Evolutionary conservation across 2,797 vertebrate genomes (phyloP).

Genomic region (Danio aesculapii): DNA sequence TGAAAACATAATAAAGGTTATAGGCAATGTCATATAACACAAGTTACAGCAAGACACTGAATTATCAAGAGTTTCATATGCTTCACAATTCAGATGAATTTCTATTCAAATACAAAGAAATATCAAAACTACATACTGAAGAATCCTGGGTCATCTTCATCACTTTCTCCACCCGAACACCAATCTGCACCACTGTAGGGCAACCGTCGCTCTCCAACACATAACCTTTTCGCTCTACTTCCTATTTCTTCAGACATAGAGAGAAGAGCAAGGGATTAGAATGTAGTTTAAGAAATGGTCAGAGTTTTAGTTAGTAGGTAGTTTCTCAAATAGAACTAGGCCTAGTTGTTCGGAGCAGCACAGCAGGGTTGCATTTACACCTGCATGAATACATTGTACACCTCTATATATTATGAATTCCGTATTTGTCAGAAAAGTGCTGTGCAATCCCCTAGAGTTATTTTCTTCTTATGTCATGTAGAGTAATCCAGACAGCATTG

Average conservation of each 20-base stretch:
- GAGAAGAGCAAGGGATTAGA: conserved; percentile 30
- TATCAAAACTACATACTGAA: conserved; percentile 77
- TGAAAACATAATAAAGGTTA: conserved; percentile 1
- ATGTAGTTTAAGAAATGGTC: conserved; percentile 11
- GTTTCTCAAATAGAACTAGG: background rate
- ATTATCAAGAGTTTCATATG: background rate
- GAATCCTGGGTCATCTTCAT: conserved; percentile 85
- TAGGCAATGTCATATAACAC: background rate
- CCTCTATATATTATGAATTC: background rate
- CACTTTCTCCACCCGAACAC: conserved; percentile 86
- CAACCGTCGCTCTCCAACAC: conserved; percentile 67
- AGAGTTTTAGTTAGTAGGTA: background rate
- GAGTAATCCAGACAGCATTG: background rate
- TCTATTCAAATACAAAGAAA: background rate
- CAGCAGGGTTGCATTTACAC: background rate
- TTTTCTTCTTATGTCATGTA: background rate
- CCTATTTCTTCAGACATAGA: conserved; percentile 61
- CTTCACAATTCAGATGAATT: background rate
- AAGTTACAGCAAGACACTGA: background rate
- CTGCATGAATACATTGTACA: background rate
- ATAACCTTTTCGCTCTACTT: conserved; percentile 82
- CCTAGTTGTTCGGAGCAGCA: background rate
- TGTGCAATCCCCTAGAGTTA: background rate
- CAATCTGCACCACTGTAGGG: conserved; percentile 81
- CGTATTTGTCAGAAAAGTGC: background rate